These are phyloP conservation scores for Panulirus ornatus DNA, from an alignment of 1,140 invertebrate species.

Conservation along the genomic window DNA sequence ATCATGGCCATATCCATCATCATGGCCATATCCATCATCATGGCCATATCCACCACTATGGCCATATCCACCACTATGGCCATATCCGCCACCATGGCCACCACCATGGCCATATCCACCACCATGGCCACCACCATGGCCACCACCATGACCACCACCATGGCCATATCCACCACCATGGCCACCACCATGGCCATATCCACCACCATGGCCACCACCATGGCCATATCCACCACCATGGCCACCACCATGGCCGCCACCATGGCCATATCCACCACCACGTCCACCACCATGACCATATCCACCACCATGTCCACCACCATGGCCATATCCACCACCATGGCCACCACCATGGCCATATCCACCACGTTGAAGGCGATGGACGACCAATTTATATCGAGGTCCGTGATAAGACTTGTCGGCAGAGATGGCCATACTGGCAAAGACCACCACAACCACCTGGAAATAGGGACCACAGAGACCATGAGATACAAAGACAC, in stretches of 20 bases:
- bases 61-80: too few species aligned
- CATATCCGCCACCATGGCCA: too few species aligned
- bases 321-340: background rate
- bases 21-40: too few species aligned
- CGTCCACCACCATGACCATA: too few species aligned
- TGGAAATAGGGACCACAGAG: too few species aligned
- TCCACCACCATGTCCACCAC: background rate
- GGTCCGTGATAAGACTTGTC: too few species aligned
- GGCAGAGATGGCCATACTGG: too few species aligned
- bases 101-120: background rate
- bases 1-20: too few species aligned
- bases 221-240: background rate
- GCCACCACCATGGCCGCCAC: background rate
- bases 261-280: background rate
- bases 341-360: background rate
- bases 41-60: too few species aligned
- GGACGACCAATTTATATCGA: too few species aligned
- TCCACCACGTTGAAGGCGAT: background rate
- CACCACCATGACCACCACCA: background rate
- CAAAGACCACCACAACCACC: too few species aligned
- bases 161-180: background rate
- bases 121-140: background rate
- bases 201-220: background rate
- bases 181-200: background rate
- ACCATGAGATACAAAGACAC: too few species aligned